These are phyloP conservation scores for Cryptotis parvus DNA, from an alignment of 2,113 vertebrate genomes.

Conservation along the genomic window DNA sequence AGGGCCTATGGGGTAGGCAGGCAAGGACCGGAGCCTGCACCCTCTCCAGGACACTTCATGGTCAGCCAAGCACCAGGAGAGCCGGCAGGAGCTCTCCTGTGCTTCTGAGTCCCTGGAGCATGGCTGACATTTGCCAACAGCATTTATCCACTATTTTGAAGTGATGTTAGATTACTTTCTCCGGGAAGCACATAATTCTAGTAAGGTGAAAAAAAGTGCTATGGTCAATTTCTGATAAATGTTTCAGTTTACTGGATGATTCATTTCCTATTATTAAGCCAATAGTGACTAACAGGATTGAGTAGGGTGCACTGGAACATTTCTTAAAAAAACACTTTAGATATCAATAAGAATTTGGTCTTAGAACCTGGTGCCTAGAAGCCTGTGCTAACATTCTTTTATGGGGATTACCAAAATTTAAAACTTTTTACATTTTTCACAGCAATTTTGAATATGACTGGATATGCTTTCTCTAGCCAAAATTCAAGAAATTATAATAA, in stretches of 20 bases:
- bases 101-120: too few relatives aligned
- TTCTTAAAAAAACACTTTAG: slow-evolving; percentile 9
- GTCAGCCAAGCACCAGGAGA: too few relatives aligned
- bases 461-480: background rate
- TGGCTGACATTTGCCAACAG: too few relatives aligned
- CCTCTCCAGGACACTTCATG: too few relatives aligned
- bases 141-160: background rate
- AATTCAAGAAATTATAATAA: background rate
- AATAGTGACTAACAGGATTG: background rate
- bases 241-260: background rate
- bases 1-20: too few relatives aligned
- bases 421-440: background rate
- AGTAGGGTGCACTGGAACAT: background rate
- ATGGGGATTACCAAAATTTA: background rate
- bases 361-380: background rate
- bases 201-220: background rate
- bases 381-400: background rate
- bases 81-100: too few relatives aligned
- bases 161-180: too few relatives aligned
- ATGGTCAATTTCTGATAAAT: background rate
- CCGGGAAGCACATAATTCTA: background rate
- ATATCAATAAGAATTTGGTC: background rate
- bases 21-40: too few relatives aligned
- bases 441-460: background rate
- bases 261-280: background rate